Evolutionary conservation across 2,113 vertebrate species (phyloP), one percentile per base, ranked within the genome.

Genomic region (Suricata suricatta): DNA sequence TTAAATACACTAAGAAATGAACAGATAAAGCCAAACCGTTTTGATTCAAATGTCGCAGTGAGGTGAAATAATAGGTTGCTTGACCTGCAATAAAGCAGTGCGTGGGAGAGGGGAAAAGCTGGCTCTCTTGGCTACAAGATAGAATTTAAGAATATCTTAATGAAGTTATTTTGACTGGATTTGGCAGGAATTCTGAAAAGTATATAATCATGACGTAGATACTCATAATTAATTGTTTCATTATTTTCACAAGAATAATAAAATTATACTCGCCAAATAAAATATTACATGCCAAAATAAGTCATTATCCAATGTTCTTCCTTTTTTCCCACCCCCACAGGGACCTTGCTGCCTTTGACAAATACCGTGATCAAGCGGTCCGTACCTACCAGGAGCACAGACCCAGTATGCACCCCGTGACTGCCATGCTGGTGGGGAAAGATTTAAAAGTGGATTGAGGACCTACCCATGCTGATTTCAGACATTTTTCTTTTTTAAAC

Each of bases 321-420:
- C 11, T 50, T 12, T 10, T 2, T 12, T 19, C 19, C 44, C 31
- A 1, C 15, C 92, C 92, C 97, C 95, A 17, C 97, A 99, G 99
- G 95, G 99, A 99, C 57, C 99, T 99, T 35, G 99, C 99, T 66
- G 98, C 96, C 98, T 99, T 99, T 93, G 99, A 99, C 9, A 99
- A 99, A 97, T 99, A 98, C 81, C 98, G 79, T 0, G 98, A 99
- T 7, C 98, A 99, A 98, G 98, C 99, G 0, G 94, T 99, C 52
- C 97, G 81, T 15, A 66, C 98, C 0, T 99, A 99, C 95, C 91
- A 98, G 74, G 98, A 99, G 90, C 98, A 99, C 52, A 98, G 98
- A 72, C 98, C 95, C 0, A 98, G 90, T 8, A 99, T 99, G 99
- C 99, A 99, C 88, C 99, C 99, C 0, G 99, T 99, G 96, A 99